Base-by-base conservation (phyloP, 1,140 invertebrate genomes). In the Sitobion miscanthi region DNA sequence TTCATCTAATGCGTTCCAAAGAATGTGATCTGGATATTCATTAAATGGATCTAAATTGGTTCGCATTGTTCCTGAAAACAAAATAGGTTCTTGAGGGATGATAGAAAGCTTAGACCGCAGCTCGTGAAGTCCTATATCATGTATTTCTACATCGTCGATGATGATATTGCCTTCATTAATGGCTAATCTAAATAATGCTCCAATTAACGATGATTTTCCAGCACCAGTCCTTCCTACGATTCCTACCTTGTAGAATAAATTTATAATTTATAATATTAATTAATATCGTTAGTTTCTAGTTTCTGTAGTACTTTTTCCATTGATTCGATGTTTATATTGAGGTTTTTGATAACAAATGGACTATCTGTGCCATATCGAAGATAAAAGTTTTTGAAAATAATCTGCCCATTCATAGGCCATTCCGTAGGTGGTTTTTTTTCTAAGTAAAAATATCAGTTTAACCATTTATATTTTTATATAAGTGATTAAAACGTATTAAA, bases 141-240 rank as follows among this genome's bases (percentile, higher is more conserved):
- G 95, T 0, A 96, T 97, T 93, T 98, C 96, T 2, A 97, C 95
- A 21, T 95, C 96, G 95, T 98, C 98, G 89, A 98, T 97, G 0
- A 94, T 94, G 57, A 98, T 96, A 1, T 94, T 42, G 14, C 97
- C 97, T 77, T 96, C 95, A 9, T 95, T 95, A 94, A 96, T 96
- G 7, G 96, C 96, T 93, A 99, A 94, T 90, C 98, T 96, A 94
- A 99, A 99, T 2, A 99, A 95, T 2, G 98, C 97, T 54, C 97
- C 95, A 92, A 98, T 98, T 8, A 99, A 95, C 0, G 98, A 99
- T 0, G 98, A 98, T 95, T 99, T 99, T 35, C 98, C 98, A 77
- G 98, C 98, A 1, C 98, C 98, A 23, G 98, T 98, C 94, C 97
- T 96, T 7, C 98, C 98, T 20, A 98, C 97, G 21, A 98, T 97